Evolutionary conservation across 2,888 invertebrate genomes (phyloP).

Genomic region (Aspidiotus destructor): DNA sequence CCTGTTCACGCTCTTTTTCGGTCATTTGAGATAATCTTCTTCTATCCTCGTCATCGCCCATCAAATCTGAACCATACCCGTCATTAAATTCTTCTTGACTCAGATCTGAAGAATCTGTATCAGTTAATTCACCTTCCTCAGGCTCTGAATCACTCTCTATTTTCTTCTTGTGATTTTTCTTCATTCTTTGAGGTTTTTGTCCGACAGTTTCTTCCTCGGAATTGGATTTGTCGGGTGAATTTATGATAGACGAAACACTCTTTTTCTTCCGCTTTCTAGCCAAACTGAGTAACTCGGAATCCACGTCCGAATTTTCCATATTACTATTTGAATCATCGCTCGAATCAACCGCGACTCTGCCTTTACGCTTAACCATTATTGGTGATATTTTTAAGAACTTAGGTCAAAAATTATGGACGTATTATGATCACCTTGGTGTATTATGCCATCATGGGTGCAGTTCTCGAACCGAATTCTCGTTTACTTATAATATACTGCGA

Average conservation of each 20-base stretch:
- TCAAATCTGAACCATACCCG: constrained; percentile 91
- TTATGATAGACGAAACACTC: not conserved
- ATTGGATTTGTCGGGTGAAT: not conserved
- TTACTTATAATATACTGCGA: too few relatives aligned
- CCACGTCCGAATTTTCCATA: not conserved
- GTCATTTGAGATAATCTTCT: constrained; percentile 82
- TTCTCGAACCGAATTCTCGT: too few relatives aligned
- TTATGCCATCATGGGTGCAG: too few relatives aligned
- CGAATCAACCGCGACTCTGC: not conserved
- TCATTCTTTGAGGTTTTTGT: constrained; percentile 44
- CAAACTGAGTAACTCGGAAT: not conserved
- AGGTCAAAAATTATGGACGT: too few relatives aligned
- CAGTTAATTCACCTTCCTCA: constrained; percentile 65
- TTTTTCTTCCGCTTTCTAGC: not conserved
- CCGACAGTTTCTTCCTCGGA: not conserved
- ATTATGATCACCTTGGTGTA: too few relatives aligned
- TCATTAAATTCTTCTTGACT: constrained; percentile 82
- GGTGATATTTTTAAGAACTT: too few relatives aligned
- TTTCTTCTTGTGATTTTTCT: constrained; percentile 59
- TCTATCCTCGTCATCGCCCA: constrained; percentile 94
- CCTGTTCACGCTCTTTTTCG: constrained; percentile 93
- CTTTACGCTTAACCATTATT: not conserved
- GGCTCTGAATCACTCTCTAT: constrained; percentile 20
- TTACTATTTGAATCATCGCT: constrained; percentile 1
- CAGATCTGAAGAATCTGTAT: constrained; percentile 45